phyloP scores from a whole-genome alignment of 2,797 vertebrate species.

The Malurus splendens region DNA sequence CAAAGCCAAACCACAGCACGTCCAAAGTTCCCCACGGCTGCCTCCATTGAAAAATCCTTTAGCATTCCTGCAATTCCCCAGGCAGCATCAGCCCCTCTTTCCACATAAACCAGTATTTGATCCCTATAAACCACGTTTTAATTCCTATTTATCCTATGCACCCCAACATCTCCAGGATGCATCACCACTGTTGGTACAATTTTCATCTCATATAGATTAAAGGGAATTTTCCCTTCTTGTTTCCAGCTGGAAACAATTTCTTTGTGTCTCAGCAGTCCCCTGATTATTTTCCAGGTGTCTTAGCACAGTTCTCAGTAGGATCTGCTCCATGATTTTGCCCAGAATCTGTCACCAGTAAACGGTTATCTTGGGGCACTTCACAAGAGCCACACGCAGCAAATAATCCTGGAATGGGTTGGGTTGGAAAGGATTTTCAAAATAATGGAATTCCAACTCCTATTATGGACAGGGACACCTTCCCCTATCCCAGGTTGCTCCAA shows the following conservation, averaged over 20 bases:
- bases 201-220: background rate
- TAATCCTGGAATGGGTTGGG: background rate
- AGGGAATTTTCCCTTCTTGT: background rate
- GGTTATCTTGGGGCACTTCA: background rate
- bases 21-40: rapidly evolving
- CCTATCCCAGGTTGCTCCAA: background rate
- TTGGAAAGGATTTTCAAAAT: background rate
- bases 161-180: background rate
- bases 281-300: background rate
- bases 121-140: background rate
- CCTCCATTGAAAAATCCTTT: background rate
- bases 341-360: background rate
- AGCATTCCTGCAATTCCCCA: background rate
- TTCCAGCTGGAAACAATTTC: background rate
- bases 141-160: background rate
- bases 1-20: background rate
- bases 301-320: background rate
- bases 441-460: rapidly evolving
- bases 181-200: rapidly evolving
- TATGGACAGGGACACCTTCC: rapidly evolving
- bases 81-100: background rate
- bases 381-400: background rate
- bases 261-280: background rate
- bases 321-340: background rate
- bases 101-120: background rate